Conservation (phyloP, 2,113 vertebrate species). For the Rana temporaria region DNA sequence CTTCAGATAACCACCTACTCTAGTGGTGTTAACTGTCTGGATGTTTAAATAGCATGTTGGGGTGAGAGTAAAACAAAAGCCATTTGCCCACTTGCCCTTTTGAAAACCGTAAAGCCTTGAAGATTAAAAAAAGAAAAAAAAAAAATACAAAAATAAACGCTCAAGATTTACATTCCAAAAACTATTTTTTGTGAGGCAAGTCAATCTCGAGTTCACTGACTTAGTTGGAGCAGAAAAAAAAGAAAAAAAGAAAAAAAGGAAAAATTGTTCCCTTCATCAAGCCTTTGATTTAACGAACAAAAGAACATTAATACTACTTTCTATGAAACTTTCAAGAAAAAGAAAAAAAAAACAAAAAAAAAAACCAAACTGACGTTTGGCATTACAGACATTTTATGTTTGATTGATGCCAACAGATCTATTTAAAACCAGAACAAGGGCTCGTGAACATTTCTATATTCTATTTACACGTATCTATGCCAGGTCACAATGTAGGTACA, state of each 20-base stretch:
- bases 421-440: conserved; percentile 66
- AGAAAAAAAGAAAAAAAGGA: conserved; percentile 62
- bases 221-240: conserved; percentile 70
- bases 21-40: conserved; percentile 61
- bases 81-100: conserved; percentile 58
- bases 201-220: conserved; percentile 67
- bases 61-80: conserved; percentile 63
- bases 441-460: conserved; percentile 79
- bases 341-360: conserved; percentile 71
- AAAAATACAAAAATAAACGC: conserved; percentile 52
- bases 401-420: conserved; percentile 67
- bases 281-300: conserved; percentile 76
- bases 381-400: conserved; percentile 57
- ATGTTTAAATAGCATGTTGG: conserved; percentile 56
- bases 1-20: conserved; percentile 58
- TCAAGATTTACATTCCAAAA: conserved; percentile 61
- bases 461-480: conserved; percentile 77
- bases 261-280: conserved; percentile 90
- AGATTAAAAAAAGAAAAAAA: conserved; percentile 47
- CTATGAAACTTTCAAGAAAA: conserved; percentile 68
- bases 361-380: conserved; percentile 61
- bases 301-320: conserved; percentile 73
- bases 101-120: conserved; percentile 67
- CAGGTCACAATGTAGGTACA: conserved; percentile 70
- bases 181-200: conserved; percentile 67